These are phyloP conservation scores for Ailurus styani DNA, from an alignment of 2,113 vertebrate genomes.

Conservation along the genomic window DNA sequence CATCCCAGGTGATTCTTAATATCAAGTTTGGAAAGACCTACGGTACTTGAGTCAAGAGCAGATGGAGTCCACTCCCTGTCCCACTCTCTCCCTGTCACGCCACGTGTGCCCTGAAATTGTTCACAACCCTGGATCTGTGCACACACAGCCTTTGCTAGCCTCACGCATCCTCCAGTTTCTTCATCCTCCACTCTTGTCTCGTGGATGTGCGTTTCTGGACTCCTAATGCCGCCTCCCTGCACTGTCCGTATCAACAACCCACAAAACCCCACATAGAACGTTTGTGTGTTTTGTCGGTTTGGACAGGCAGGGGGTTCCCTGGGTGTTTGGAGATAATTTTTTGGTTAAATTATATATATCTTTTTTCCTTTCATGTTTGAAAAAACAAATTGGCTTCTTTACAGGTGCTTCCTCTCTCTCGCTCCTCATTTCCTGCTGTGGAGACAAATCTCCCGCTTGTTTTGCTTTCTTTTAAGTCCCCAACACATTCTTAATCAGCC, in stretches of 20 bases:
- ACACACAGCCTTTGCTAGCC: too few species aligned
- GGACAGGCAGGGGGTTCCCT: conserved; percentile 59
- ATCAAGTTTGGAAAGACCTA: neutral
- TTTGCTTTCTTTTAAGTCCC: neutral
- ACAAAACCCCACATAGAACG: neutral
- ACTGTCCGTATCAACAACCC: neutral
- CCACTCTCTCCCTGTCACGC: neutral
- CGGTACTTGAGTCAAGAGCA: neutral
- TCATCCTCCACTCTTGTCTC: neutral
- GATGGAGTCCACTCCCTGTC: too few species aligned
- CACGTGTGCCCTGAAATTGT: accelerated
- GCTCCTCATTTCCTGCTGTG: conserved; percentile 75
- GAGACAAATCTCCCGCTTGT: conserved; percentile 71
- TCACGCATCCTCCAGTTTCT: accelerated
- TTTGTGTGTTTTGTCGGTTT: conserved; percentile 45
- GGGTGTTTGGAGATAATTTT: conserved; percentile 76
- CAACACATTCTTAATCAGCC: conserved; percentile 33
- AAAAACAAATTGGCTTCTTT: conserved; percentile 74
- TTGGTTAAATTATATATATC: conserved; percentile 70
- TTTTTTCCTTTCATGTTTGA: conserved; percentile 58
- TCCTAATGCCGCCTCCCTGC: neutral
- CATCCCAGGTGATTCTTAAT: neutral
- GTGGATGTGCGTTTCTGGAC: neutral
- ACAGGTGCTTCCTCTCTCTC: conserved; percentile 40
- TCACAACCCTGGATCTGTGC: too few species aligned